Evolutionary conservation across 2,797 vertebrate genomes (phyloP).

Genomic region (Oophaga sylvatica): DNA sequence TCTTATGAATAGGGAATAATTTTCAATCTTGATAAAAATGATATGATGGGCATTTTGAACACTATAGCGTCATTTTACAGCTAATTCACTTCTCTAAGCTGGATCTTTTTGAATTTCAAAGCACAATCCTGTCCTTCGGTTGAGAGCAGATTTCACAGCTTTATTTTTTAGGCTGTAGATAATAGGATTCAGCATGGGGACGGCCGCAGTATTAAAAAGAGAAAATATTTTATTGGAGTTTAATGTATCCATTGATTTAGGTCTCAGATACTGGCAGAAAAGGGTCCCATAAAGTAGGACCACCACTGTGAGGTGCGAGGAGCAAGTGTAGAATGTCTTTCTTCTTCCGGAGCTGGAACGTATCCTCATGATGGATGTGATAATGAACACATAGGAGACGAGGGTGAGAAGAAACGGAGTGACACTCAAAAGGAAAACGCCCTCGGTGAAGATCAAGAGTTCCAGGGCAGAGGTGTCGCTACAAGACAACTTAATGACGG

Average conservation of each 20-base stretch:
- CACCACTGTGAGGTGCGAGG: constrained; percentile 43
- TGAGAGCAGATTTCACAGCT: constrained; percentile 13
- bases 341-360: not conserved
- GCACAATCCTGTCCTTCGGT: not conserved
- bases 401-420: constrained; percentile 25
- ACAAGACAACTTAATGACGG: constrained; percentile 27
- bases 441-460: constrained; percentile 23
- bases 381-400: constrained; percentile 49
- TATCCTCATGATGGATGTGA: constrained; percentile 43
- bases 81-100: not conserved
- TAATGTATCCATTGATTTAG: constrained; percentile 18
- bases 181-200: constrained; percentile 30
- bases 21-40: too few relatives aligned
- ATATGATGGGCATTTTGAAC: too few relatives aligned
- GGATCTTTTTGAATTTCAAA: not conserved
- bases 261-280: constrained; percentile 27
- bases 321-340: constrained; percentile 57
- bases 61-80: too few relatives aligned
- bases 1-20: too few relatives aligned
- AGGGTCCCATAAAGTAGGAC: constrained; percentile 17
- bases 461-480: constrained; percentile 12
- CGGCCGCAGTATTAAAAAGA: not conserved
- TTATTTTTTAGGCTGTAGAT: constrained; percentile 40
- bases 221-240: constrained; percentile 34
- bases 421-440: constrained; percentile 11